A percentile compares a stretch with the other conserved stretches of the same genome.
Evolutionary conservation across 2,888 invertebrate genomes (phyloP).

Genomic region (Urechis unicinctus): DNA sequence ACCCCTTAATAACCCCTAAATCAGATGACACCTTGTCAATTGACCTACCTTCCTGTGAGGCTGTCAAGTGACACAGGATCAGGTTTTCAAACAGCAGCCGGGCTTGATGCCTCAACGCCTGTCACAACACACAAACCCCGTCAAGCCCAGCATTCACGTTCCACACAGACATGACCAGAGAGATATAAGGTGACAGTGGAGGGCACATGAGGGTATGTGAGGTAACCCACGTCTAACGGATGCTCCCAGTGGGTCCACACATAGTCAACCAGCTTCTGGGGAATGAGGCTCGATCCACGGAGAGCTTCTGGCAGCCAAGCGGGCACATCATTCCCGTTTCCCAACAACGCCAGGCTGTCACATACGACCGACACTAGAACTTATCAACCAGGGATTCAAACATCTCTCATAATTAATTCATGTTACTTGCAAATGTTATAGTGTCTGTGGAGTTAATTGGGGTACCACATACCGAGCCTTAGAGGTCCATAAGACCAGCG

Average conservation of each 20-base stretch:
- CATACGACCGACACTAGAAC: too few relatives aligned
- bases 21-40: too few relatives aligned
- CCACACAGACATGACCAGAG: too few relatives aligned
- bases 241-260: constrained; percentile 40
- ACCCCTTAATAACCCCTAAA: too few relatives aligned
- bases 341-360: too few relatives aligned
- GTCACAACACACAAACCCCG: neutral
- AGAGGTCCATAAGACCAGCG: constrained; percentile 4
- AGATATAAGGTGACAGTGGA: neutral
- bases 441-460: too few relatives aligned
- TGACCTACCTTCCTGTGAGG: constrained; percentile 22
- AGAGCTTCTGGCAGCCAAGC: constrained; percentile 1
- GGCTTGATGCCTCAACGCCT: constrained; percentile 44
- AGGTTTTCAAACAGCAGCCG: constrained; percentile 41
- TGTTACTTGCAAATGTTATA: too few relatives aligned
- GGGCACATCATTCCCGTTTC: neutral
- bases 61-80: constrained; percentile 34
- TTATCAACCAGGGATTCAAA: too few relatives aligned
- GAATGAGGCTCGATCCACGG: constrained; percentile 4
- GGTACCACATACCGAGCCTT: constrained; percentile 5
- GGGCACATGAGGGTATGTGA: neutral
- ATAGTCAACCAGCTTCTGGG: constrained; percentile 7
- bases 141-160: neutral
- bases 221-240: constrained; percentile 40
- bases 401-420: too few relatives aligned